These are phyloP conservation scores for Dasypogon diadema DNA, from an alignment of 2,888 invertebrate genomes.

Conservation along the genomic window DNA sequence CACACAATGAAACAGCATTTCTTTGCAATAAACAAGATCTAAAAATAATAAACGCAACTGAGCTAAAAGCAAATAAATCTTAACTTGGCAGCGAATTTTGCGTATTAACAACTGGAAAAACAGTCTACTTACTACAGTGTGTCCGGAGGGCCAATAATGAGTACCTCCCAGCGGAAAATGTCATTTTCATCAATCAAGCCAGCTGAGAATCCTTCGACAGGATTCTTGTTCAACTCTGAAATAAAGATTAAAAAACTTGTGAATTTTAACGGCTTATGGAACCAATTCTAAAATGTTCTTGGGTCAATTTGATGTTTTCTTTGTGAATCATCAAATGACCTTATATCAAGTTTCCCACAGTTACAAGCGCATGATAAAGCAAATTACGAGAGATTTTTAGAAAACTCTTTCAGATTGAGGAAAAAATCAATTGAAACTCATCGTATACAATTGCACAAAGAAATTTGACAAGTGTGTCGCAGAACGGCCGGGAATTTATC, in stretches of 20 bases:
- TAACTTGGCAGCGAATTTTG: background rate
- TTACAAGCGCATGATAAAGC: no score
- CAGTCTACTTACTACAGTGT: conserved; percentile 92
- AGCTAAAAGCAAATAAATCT: background rate
- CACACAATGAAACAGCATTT: background rate
- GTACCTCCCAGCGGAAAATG: conserved; percentile 99
- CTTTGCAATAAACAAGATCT: background rate
- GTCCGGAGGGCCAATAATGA: conserved; percentile 99
- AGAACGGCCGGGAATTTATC: conserved; percentile 41
- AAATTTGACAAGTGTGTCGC: conserved; percentile 47
- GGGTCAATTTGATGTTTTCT: no score
- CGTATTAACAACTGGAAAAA: background rate
- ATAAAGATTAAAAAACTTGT: conserved; percentile 60
- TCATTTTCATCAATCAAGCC: conserved; percentile 99
- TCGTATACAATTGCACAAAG: conserved; percentile 9
- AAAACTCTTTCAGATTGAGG: background rate
- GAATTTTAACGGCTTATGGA: background rate
- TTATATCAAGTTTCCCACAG: no score
- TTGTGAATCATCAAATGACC: no score
- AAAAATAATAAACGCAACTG: background rate
- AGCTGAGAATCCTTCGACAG: conserved; percentile 99
- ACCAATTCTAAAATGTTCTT: background rate
- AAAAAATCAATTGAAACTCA: conserved; percentile 12
- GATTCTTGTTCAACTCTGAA: conserved; percentile 98
- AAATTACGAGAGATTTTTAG: no score